phyloP scores from a whole-genome alignment of 2,113 vertebrate species.

The Platysteira castanea region DNA sequence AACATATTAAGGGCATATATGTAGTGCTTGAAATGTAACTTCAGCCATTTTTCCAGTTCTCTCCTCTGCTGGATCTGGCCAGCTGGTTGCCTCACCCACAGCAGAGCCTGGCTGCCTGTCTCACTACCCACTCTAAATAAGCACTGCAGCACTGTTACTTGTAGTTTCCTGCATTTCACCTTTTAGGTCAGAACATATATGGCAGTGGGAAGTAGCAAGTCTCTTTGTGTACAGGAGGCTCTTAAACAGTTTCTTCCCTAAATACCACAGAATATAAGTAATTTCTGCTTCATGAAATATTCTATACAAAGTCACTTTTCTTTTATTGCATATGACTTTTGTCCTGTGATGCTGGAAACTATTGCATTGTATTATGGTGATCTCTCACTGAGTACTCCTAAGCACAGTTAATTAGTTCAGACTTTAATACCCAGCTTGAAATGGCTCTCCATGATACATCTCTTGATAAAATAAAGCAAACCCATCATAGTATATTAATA shows the following conservation, averaged over 20 bases:
- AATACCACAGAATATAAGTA: neutral
- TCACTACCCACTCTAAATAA: neutral
- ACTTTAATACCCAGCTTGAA: neutral
- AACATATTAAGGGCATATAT: neutral
- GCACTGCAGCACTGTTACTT: neutral
- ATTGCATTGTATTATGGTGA: neutral
- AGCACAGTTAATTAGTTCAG: neutral
- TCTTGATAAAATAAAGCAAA: neutral
- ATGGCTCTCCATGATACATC: fast-evolving
- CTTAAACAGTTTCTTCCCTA: neutral
- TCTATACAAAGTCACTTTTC: neutral
- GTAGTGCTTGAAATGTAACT: neutral
- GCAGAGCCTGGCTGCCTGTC: neutral
- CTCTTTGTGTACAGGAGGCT: neutral
- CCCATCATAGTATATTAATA: neutral
- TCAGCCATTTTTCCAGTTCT: neutral
- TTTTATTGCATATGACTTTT: neutral
- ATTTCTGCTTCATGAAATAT: neutral
- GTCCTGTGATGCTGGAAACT: neutral
- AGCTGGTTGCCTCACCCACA: neutral
- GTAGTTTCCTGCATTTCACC: neutral
- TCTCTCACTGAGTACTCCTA: neutral
- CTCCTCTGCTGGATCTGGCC: neutral
- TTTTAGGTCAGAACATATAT: neutral
- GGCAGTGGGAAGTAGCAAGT: neutral